Conservation (phyloP, 1,140 invertebrate species). For the Augochlora pura region DNA sequence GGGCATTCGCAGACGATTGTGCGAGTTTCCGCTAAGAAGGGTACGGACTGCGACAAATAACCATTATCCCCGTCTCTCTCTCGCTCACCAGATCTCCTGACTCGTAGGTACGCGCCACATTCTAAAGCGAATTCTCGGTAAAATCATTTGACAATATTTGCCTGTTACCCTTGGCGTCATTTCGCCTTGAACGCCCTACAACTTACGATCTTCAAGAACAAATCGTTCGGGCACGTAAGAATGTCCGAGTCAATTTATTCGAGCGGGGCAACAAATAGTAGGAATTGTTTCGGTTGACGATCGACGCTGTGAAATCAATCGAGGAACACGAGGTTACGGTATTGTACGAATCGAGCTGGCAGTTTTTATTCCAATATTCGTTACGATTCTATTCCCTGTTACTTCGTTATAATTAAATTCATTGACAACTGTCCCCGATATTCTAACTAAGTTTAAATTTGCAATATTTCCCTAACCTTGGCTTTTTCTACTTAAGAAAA, state of each 20-base stretch:
- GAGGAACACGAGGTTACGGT: no score
- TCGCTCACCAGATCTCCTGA: no score
- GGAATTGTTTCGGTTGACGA: not conserved
- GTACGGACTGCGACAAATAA: not conserved
- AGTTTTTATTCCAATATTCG: no score
- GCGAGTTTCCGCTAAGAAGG: constrained; percentile 21
- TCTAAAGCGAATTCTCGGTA: constrained; percentile 22
- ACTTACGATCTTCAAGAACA: not conserved
- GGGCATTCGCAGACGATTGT: constrained; percentile 4
- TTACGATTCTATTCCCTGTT: no score
- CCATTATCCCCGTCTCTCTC: not conserved
- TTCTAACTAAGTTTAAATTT: no score
- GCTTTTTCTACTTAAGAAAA: no score
- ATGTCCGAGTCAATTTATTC: not conserved
- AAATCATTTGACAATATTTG: constrained; percentile 36
- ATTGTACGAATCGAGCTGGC: no score
- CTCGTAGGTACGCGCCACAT: not conserved
- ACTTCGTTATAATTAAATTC: no score
- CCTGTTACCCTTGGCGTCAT: constrained; percentile 7
- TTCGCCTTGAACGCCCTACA: not conserved
- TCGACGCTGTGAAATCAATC: no score
- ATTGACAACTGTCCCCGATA: no score
- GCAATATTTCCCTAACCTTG: no score
- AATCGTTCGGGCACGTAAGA: not conserved
- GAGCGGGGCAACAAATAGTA: not conserved